These are phyloP conservation scores for Marmota monax DNA, from an alignment of 2,113 vertebrate species.

Conservation along the genomic window DNA sequence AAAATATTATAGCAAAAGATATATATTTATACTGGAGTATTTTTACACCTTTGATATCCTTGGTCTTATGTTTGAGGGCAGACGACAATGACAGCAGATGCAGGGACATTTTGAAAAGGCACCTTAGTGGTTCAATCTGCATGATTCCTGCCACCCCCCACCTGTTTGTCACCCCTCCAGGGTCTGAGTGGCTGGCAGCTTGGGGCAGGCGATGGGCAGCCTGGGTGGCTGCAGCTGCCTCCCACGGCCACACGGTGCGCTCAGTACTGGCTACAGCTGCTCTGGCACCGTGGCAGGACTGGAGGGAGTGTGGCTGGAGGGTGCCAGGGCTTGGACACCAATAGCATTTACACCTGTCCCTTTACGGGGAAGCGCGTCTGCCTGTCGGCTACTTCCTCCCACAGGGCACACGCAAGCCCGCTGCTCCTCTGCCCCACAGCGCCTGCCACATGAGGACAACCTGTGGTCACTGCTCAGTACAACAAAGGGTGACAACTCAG, in stretches of 20 bases:
- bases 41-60: constrained; percentile 61
- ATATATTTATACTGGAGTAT: constrained; percentile 84
- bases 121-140: neutral
- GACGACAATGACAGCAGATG: neutral
- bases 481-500: constrained; percentile 59
- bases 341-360: too few relatives aligned
- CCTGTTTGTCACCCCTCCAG: neutral
- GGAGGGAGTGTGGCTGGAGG: too few relatives aligned
- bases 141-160: neutral
- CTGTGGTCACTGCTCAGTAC: neutral
- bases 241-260: neutral
- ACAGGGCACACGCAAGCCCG: neutral
- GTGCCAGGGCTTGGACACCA: neutral
- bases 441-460: neutral
- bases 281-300: neutral
- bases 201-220: neutral
- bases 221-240: neutral
- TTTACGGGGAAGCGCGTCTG: neutral
- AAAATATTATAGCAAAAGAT: constrained; percentile 76
- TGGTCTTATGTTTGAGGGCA: neutral
- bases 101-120: neutral
- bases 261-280: neutral
- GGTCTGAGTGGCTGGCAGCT: neutral
- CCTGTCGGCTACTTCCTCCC: neutral
- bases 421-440: neutral